Conservation (phyloP, 2,797 vertebrate genomes). For the Melanotaenia parkinsoni region DNA sequence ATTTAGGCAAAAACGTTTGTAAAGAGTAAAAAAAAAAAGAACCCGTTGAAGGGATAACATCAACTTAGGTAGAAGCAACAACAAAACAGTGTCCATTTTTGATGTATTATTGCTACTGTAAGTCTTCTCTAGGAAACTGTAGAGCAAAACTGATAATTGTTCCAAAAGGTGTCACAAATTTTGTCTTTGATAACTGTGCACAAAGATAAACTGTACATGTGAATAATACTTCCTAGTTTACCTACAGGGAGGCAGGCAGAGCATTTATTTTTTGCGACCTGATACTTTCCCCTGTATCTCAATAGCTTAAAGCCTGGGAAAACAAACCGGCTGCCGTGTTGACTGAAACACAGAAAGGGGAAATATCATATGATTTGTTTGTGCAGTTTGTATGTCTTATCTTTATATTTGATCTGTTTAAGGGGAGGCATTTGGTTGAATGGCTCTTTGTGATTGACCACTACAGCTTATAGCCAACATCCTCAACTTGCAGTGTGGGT, state of each 20-base stretch:
- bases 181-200: constrained; percentile 20
- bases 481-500: constrained; percentile 55
- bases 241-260: constrained; percentile 22
- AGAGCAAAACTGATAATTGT: constrained; percentile 2
- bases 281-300: constrained; percentile 33
- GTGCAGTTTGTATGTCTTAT: constrained; percentile 63
- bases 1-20: not conserved
- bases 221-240: constrained; percentile 32
- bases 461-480: constrained; percentile 52
- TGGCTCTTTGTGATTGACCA: constrained; percentile 66
- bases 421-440: constrained; percentile 56
- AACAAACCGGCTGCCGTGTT: constrained; percentile 15
- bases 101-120: constrained; percentile 1
- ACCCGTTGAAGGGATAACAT: not conserved
- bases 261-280: constrained; percentile 29
- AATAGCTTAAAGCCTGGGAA: constrained; percentile 8
- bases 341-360: constrained; percentile 39
- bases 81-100: not conserved
- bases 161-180: constrained; percentile 6
- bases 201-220: constrained; percentile 29
- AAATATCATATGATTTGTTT: constrained; percentile 64
- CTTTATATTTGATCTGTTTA: constrained; percentile 66
- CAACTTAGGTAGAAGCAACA: not conserved
- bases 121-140: not conserved
- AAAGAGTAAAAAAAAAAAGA: constrained; percentile 16